These are phyloP conservation scores for Micromesistius poutassou DNA, from an alignment of 2,797 vertebrate species.

Conservation along the genomic window DNA sequence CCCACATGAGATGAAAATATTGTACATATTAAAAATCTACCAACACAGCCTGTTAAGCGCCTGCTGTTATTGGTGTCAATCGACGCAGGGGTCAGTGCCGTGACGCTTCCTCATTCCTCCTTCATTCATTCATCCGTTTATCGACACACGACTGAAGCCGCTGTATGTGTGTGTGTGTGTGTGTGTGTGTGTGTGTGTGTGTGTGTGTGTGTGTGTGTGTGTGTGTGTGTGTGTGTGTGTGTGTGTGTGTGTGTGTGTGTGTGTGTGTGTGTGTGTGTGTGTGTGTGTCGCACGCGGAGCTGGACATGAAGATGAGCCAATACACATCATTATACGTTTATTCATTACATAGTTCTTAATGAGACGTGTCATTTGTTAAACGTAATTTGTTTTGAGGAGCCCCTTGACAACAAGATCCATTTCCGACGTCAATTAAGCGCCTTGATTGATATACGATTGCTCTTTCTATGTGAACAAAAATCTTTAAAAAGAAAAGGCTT, in stretches of 20 bases:
- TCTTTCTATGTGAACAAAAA: neutral
- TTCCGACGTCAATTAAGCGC: neutral
- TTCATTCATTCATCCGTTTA: neutral
- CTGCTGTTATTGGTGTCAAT: slow-evolving; percentile 33
- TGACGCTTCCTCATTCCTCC: neutral
- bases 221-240: too few species aligned
- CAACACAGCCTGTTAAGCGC: slow-evolving; percentile 30
- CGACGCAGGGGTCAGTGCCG: neutral
- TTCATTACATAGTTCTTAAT: neutral
- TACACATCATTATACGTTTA: neutral
- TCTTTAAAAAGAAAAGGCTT: too few species aligned
- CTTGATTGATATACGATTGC: neutral
- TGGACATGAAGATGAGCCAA: neutral
- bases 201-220: too few species aligned
- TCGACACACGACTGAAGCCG: neutral
- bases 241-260: too few species aligned
- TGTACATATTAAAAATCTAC: slow-evolving; percentile 68
- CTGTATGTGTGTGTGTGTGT: too few species aligned
- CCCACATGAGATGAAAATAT: slow-evolving; percentile 49
- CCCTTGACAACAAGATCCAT: too few species aligned
- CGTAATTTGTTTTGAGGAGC: too few species aligned
- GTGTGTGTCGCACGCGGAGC: too few species aligned
- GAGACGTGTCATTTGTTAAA: too few species aligned
- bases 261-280: too few species aligned
- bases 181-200: too few species aligned